phyloP scores from a whole-genome alignment of 2,113 vertebrate species.

The Pelmatolapia mariae region DNA sequence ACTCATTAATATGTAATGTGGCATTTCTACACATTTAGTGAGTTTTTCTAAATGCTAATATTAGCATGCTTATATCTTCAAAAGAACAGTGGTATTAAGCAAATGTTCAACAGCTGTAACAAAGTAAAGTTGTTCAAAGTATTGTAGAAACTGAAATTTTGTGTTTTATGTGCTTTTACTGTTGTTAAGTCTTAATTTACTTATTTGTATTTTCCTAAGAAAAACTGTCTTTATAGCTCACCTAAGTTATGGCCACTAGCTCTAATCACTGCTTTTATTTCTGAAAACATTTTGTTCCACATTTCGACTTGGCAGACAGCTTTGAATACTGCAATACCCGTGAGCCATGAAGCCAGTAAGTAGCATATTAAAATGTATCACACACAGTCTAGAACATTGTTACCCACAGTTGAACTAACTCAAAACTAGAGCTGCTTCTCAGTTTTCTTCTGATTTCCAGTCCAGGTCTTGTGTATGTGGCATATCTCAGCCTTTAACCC shows the following conservation, averaged over 20 bases:
- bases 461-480: not conserved
- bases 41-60: no score
- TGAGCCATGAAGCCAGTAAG: not conserved
- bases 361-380: not conserved
- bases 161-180: not conserved
- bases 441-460: not conserved
- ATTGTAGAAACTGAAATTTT: not conserved
- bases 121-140: not conserved
- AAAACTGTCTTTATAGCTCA: not conserved
- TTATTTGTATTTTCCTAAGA: not conserved
- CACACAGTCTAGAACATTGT: not conserved
- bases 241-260: accelerated
- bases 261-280: not conserved
- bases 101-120: not conserved
- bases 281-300: not conserved
- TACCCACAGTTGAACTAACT: not conserved
- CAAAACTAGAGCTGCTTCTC: not conserved
- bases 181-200: not conserved
- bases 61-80: not conserved
- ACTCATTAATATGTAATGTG: not conserved
- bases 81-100: not conserved
- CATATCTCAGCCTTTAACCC: not conserved
- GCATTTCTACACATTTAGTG: not conserved
- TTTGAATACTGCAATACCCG: not conserved
- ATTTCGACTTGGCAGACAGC: not conserved